A percentile compares a stretch with the other conserved stretches of the same genome.
phyloP scores from a whole-genome alignment of 2,797 vertebrate genomes.

The Sandelia bainsii region DNA sequence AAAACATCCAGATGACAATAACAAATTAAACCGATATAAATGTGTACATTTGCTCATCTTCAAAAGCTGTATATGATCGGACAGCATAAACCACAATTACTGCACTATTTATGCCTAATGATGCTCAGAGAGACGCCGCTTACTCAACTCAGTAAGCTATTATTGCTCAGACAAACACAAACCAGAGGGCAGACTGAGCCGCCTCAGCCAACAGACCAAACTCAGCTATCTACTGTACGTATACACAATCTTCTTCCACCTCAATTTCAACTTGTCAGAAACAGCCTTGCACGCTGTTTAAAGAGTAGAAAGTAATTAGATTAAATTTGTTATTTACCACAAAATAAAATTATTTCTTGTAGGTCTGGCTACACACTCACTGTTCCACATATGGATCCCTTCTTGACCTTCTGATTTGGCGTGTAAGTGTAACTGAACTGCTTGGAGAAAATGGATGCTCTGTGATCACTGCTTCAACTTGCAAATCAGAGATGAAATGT shows the following conservation, averaged over 20 bases:
- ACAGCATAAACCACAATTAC: slow-evolving; percentile 4
- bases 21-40: neutral
- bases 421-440: too few species aligned
- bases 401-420: too few species aligned
- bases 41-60: neutral
- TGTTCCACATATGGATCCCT: too few species aligned
- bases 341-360: too few species aligned
- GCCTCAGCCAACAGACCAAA: slow-evolving; percentile 20
- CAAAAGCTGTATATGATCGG: neutral
- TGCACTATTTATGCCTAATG: neutral
- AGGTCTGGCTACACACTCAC: too few species aligned
- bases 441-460: neutral
- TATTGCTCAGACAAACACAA: slow-evolving; percentile 23
- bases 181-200: slow-evolving; percentile 5
- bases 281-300: neutral
- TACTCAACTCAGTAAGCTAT: slow-evolving; percentile 23
- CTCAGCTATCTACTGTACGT: slow-evolving; percentile 6
- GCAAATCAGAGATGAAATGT: slow-evolving; percentile 9
- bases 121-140: slow-evolving; percentile 7
- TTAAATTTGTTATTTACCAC: too few species aligned
- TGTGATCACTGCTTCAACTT: slow-evolving; percentile 7
- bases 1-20: neutral
- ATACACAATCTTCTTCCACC: slow-evolving; percentile 16
- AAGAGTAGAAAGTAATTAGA: too few species aligned
- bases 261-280: slow-evolving; percentile 21